Evolutionary conservation across 1,140 invertebrate species (phyloP).

Genomic region (Leguminivora glycinivorella): DNA sequence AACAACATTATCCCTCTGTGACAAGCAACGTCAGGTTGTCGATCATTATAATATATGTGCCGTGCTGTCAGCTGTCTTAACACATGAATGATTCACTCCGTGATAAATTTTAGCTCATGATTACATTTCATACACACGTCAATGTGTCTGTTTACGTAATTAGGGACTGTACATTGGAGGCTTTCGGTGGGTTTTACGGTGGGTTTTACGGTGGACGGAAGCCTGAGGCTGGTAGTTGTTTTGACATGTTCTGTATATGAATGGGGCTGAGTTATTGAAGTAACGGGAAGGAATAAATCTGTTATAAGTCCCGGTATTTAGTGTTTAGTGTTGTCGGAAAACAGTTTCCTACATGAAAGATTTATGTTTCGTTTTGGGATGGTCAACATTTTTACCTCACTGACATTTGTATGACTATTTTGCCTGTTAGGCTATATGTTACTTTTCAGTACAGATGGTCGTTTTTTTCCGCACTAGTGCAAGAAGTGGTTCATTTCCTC

Average conservation of each 20-base stretch:
- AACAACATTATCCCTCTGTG: slow-evolving; percentile 74
- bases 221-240: slow-evolving; percentile 53
- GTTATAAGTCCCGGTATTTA: slow-evolving; percentile 15
- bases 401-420: too few relatives aligned
- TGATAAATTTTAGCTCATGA: slow-evolving; percentile 79
- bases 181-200: slow-evolving; percentile 59
- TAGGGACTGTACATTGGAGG: slow-evolving; percentile 58
- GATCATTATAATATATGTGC: slow-evolving; percentile 78
- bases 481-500: too few relatives aligned
- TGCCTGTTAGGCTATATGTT: too few relatives aligned
- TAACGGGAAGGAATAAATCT: slow-evolving; percentile 62
- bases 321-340: slow-evolving; percentile 10
- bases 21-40: slow-evolving; percentile 76
- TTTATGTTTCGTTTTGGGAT: too few relatives aligned
- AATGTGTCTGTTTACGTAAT: slow-evolving; percentile 76
- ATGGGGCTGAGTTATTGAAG: slow-evolving; percentile 62
- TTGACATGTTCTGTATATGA: slow-evolving; percentile 59
- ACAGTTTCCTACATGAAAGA: neutral
- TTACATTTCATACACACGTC: slow-evolving; percentile 76
- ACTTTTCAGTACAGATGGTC: too few relatives aligned
- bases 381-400: too few relatives aligned
- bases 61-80: slow-evolving; percentile 75
- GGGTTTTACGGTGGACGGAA: slow-evolving; percentile 56
- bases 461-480: too few relatives aligned
- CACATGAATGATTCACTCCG: slow-evolving; percentile 77